Evolutionary conservation across 2,888 invertebrate genomes (phyloP).

Genomic region (Oegoconia quadripuncta): DNA sequence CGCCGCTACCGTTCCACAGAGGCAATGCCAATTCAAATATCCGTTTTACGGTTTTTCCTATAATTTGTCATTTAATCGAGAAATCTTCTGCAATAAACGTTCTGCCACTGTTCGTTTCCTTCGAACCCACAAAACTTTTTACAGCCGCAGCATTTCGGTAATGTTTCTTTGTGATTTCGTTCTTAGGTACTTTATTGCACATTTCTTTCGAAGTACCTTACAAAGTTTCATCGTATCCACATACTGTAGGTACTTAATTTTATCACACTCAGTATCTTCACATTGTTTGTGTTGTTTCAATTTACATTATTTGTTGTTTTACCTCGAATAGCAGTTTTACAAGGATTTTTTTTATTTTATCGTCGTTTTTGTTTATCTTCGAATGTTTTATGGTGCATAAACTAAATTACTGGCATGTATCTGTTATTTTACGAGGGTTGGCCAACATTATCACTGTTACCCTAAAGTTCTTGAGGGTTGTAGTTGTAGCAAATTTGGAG

Average conservation of each 20-base stretch:
- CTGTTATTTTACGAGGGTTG: slow-evolving; percentile 33
- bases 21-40: no score
- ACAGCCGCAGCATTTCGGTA: no score
- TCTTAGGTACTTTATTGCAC: not conserved
- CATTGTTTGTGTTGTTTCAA: not conserved
- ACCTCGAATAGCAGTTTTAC: slow-evolving; percentile 8
- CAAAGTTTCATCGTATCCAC: not conserved
- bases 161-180: no score
- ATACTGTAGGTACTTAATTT: no score
- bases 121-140: no score
- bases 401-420: slow-evolving; percentile 45
- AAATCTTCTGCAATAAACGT: no score
- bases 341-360: slow-evolving; percentile 26
- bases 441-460: slow-evolving; percentile 29
- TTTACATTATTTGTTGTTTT: slow-evolving; percentile 7
- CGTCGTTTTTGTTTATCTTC: slow-evolving; percentile 40
- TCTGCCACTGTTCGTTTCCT: no score
- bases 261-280: not conserved
- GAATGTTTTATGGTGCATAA: slow-evolving; percentile 48
- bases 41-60: no score
- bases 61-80: no score
- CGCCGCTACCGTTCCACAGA: no score
- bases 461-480: slow-evolving; percentile 19
- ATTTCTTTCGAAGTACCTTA: not conserved
- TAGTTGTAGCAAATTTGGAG: slow-evolving; percentile 11